phyloP scores from a whole-genome alignment of 2,797 vertebrate genomes.

The Oryzias dopingdopingensis region DNA sequence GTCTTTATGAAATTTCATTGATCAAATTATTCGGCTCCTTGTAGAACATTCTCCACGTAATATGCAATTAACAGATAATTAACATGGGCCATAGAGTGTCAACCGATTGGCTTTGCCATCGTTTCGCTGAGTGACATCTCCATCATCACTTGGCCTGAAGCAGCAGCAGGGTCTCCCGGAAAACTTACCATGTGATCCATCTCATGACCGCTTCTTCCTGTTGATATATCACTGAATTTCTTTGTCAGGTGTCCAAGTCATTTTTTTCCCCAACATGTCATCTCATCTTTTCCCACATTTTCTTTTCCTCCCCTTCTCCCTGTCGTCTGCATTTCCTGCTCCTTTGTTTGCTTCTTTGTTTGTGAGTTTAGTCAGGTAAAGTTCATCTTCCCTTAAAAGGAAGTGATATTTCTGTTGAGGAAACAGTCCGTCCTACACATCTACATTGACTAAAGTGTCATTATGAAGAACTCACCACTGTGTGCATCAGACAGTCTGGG shows the following conservation, averaged over 20 bases:
- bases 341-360: constrained; percentile 7
- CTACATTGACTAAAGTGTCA: constrained; percentile 4
- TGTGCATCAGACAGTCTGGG: constrained; percentile 9
- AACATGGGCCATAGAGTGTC: constrained; percentile 59
- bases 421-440: constrained; percentile 12
- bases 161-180: constrained; percentile 1
- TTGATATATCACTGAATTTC: not conserved
- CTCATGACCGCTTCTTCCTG: not conserved
- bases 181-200: constrained; percentile 5
- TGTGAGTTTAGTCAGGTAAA: constrained; percentile 13
- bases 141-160: constrained; percentile 41
- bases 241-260: not conserved
- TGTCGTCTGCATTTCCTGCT: constrained; percentile 1
- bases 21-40: constrained; percentile 68
- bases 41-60: constrained; percentile 66
- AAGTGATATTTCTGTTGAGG: constrained; percentile 19
- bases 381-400: not conserved
- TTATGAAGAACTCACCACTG: constrained; percentile 2
- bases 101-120: constrained; percentile 69
- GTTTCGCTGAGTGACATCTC: constrained; percentile 64
- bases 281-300: not conserved
- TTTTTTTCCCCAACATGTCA: not conserved
- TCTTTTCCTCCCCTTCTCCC: constrained; percentile 4
- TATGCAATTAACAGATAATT: constrained; percentile 68
- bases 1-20: constrained; percentile 62